Conservation (phyloP, 2,888 invertebrate species). For the Hipparchia sbordonii region DNA sequence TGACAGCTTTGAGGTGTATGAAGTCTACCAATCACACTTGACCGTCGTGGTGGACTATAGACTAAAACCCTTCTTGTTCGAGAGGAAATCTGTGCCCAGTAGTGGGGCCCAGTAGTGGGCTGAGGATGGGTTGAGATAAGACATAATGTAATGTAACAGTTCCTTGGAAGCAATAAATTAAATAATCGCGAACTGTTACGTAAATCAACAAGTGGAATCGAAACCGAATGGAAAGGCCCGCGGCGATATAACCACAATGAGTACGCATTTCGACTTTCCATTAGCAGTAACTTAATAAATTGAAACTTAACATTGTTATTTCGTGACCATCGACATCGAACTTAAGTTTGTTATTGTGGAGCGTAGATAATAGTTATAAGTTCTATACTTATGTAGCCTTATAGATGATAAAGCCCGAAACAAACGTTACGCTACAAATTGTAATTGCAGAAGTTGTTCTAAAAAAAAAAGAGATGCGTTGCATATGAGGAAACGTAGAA, state of each 20-base stretch:
- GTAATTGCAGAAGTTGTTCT: no score
- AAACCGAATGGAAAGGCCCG: slow-evolving; percentile 51
- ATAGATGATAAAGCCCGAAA: no score
- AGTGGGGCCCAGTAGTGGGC: no score
- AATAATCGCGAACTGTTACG: slow-evolving; percentile 41
- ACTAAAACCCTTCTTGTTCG: no score
- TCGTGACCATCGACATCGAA: slow-evolving; percentile 33
- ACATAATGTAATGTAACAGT: slow-evolving; percentile 12
- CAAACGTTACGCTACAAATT: no score
- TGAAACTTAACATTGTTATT: slow-evolving; percentile 45
- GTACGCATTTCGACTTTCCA: slow-evolving; percentile 62
- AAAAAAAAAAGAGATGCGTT: no score
- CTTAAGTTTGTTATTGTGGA: slow-evolving; percentile 16
- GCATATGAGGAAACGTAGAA: no score
- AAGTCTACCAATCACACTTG: no score
- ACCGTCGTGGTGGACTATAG: no score
- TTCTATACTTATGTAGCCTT: neutral
- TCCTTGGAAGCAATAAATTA: slow-evolving; percentile 38
- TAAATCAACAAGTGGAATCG: slow-evolving; percentile 52
- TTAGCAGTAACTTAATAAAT: slow-evolving; percentile 71
- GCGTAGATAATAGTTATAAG: neutral
- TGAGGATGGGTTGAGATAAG: no score
- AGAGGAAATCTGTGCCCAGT: no score
- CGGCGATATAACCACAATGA: slow-evolving; percentile 63
- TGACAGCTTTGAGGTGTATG: no score